Evolutionary conservation across 2,888 invertebrate genomes (phyloP).

Genomic region (Tetranychus truncatus): DNA sequence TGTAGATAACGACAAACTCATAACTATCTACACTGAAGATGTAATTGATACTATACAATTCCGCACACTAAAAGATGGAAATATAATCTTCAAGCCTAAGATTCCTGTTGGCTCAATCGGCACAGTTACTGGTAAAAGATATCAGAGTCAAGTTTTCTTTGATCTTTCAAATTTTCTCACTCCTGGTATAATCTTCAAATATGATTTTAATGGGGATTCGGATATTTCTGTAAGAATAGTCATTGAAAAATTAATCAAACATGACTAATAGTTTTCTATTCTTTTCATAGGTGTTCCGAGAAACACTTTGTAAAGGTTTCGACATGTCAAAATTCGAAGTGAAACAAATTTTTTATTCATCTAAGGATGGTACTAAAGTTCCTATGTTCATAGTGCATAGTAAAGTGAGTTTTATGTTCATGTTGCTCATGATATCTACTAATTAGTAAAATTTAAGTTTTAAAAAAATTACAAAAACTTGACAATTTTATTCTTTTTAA

Average conservation of each 20-base stretch:
- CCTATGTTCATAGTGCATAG: conserved; percentile 71
- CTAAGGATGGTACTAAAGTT: conserved; percentile 78
- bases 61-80: conserved; percentile 13
- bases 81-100: conserved; percentile 14
- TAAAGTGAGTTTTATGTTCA: conserved; percentile 29
- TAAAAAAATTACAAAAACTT: no score
- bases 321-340: conserved; percentile 58
- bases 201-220: conserved; percentile 46
- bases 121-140: conserved; percentile 63
- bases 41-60: conserved; percentile 37
- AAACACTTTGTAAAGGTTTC: conserved; percentile 67
- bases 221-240: conserved; percentile 25
- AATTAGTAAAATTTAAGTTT: no score
- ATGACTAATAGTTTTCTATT: background rate
- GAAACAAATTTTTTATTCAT: conserved; percentile 72
- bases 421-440: conserved; percentile 1
- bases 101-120: conserved; percentile 53
- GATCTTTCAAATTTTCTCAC: conserved; percentile 81
- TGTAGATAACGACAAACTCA: conserved; percentile 58
- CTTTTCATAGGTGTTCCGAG: conserved; percentile 40
- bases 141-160: conserved; percentile 74
- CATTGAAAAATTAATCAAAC: no score
- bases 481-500: conserved; percentile 11
- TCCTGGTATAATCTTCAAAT: conserved; percentile 67
- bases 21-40: conserved; percentile 74